Conservation (phyloP, 2,888 invertebrate genomes). For the Aphelenchoides bicaudatus region DNA sequence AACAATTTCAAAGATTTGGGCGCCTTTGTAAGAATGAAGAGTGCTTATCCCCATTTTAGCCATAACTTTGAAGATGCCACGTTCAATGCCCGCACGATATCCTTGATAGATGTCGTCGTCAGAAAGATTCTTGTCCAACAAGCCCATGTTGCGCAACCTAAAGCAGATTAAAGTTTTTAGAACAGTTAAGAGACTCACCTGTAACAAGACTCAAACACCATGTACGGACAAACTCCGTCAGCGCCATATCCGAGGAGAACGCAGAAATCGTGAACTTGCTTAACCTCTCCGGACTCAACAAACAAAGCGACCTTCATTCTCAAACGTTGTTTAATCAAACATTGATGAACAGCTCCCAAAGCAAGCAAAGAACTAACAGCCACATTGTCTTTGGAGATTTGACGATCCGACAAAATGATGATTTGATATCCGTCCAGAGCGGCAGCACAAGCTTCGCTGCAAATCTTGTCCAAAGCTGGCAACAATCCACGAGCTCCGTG, state of each 20-base stretch:
- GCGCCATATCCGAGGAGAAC: constrained; percentile 88
- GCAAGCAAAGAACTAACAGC: constrained; percentile 74
- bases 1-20: constrained; percentile 98
- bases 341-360: constrained; percentile 88
- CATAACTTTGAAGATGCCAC: constrained; percentile 89
- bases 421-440: constrained; percentile 77
- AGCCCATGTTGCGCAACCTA: constrained; percentile 78
- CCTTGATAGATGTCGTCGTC: constrained; percentile 66
- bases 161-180: no score
- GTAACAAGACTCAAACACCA: constrained; percentile 85
- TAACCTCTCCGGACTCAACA: constrained; percentile 90
- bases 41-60: constrained; percentile 99
- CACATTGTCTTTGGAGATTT: constrained; percentile 57
- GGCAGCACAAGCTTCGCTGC: constrained; percentile 76
- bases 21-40: constrained; percentile 67
- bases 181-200: no score
- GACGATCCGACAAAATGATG: constrained; percentile 77
- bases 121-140: constrained; percentile 71
- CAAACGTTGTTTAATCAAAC: constrained; percentile 85
- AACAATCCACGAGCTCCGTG: constrained; percentile 74
- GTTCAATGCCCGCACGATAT: constrained; percentile 84
- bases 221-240: constrained; percentile 85
- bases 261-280: constrained; percentile 86
- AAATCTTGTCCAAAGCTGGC: constrained; percentile 75
- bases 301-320: constrained; percentile 87